A percentile compares a stretch with the other conserved stretches of the same genome.
These are phyloP conservation scores for Betta splendens DNA, from an alignment of 2,797 vertebrate genomes.

Conservation along the genomic window DNA sequence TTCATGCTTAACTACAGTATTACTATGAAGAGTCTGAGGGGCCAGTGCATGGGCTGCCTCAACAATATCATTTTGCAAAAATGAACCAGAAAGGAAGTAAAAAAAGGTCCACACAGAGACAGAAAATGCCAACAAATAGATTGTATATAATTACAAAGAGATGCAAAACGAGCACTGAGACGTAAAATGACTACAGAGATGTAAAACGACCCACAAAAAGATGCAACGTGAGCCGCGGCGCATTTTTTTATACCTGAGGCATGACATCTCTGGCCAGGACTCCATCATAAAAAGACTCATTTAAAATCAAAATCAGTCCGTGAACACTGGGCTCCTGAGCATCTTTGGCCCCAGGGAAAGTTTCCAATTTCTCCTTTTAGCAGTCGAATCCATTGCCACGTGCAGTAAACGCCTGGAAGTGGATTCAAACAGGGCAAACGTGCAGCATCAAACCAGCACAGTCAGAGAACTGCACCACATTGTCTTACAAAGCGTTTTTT, in stretches of 20 bases:
- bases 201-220: not conserved
- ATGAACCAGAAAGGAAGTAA: not conserved
- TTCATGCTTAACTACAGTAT: not conserved
- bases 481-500: too few relatives aligned
- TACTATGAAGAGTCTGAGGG: not conserved
- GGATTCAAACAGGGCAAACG: not conserved
- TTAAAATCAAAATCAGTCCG: not conserved
- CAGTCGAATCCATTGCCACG: not conserved
- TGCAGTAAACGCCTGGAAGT: not conserved
- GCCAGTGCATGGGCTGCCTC: too few relatives aligned
- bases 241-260: not conserved
- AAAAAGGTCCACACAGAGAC: not conserved
- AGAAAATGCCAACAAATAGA: not conserved
- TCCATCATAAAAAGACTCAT: too few relatives aligned
- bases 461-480: not conserved
- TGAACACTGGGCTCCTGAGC: not conserved
- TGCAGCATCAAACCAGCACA: not conserved
- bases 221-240: not conserved
- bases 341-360: not conserved
- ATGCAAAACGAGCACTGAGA: not conserved
- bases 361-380: too few relatives aligned
- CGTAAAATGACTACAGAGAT: rapidly evolving
- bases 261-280: not conserved
- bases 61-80: too few relatives aligned
- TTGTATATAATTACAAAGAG: not conserved